Base-by-base conservation (phyloP, 53 echinoderm and acorn worm species). In the Echinometra lucunter region DNA sequence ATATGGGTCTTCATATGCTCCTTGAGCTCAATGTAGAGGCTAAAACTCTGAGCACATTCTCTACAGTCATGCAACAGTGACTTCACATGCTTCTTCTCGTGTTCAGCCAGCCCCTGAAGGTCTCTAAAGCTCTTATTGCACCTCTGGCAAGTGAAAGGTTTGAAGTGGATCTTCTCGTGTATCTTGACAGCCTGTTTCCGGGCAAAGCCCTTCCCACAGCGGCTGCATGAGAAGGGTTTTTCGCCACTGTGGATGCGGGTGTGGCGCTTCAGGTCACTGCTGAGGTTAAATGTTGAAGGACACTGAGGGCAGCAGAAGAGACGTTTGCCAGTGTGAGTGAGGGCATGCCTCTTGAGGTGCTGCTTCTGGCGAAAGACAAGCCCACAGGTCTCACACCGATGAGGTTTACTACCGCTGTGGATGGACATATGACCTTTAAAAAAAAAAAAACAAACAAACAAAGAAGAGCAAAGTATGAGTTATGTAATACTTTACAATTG, bases 221-320 rank as follows among this genome's bases (percentile, higher is more conserved):
- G 92, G 37, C 58, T 27, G 85, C 95, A 95, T 1, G 17, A 37
- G 89, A 60, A 92, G 0, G 95, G 92, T 23, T 70, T 83, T 56
- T 93, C 67, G 0, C 93, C 92, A 3, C 69, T 93, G 74, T 95
- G 95, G 66, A 93, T 95, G 63, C 92, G 93, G 49, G 55, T 37
- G 70, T 95, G 95, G 23, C 95, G 93, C 88, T 87, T 93, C 45
- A 95, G 92, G 74, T 95, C 93, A 30, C 93, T 93, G 57, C 87
- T 87, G 58, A 88, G 45, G 88, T 87, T 67, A 60, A 95, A 95
- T 18, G 88, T 72, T 1, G 93, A 93, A 19, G 93, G 85, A 45
- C 95, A 95, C 21, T 32, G 47, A 30, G 74, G 89, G 55, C 95
- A 95, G 67, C 87, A 88, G 88, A 93, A 83, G 63, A 93, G 95